Conservation (phyloP, 1,140 invertebrate species). For the Eurosta solidaginis region DNA sequence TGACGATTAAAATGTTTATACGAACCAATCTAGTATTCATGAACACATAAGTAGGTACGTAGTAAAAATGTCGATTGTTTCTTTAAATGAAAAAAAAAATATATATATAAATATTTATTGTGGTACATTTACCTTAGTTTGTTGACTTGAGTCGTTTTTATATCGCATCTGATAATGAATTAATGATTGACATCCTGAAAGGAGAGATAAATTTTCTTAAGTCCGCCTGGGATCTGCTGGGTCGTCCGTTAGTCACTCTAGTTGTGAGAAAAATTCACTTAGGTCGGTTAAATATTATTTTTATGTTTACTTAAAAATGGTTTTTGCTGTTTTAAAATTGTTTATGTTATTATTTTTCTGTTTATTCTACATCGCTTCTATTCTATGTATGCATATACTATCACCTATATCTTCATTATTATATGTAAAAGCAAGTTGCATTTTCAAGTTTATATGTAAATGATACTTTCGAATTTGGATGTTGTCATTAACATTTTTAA, state of each 20-base stretch:
- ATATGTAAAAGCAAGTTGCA: slow-evolving; percentile 1
- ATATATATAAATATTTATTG: slow-evolving; percentile 30
- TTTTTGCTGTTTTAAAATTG: not conserved
- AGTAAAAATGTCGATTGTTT: not conserved
- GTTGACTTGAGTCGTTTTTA: slow-evolving; percentile 95
- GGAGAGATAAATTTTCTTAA: slow-evolving; percentile 96
- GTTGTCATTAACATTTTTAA: not conserved
- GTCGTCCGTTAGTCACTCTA: slow-evolving; percentile 87
- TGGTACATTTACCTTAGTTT: slow-evolving; percentile 71
- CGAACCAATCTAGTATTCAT: not conserved
- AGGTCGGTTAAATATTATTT: slow-evolving; percentile 70
- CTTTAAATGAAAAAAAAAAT: slow-evolving; percentile 7
- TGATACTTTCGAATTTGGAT: not conserved
- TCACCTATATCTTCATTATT: not conserved
- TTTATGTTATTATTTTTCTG: slow-evolving; percentile 7
- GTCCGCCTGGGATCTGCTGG: slow-evolving; percentile 92
- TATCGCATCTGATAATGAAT: slow-evolving; percentile 94
- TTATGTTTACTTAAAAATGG: slow-evolving; percentile 1
- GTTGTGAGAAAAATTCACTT: slow-evolving; percentile 87
- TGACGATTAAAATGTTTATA: no score
- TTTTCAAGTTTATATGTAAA: not conserved
- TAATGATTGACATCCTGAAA: slow-evolving; percentile 97
- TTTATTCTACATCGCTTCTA: no score
- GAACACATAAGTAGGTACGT: not conserved
- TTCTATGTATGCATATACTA: no score